These are phyloP conservation scores for Siniperca obscura DNA, from an alignment of 2,797 vertebrate genomes.

Conservation along the genomic window DNA sequence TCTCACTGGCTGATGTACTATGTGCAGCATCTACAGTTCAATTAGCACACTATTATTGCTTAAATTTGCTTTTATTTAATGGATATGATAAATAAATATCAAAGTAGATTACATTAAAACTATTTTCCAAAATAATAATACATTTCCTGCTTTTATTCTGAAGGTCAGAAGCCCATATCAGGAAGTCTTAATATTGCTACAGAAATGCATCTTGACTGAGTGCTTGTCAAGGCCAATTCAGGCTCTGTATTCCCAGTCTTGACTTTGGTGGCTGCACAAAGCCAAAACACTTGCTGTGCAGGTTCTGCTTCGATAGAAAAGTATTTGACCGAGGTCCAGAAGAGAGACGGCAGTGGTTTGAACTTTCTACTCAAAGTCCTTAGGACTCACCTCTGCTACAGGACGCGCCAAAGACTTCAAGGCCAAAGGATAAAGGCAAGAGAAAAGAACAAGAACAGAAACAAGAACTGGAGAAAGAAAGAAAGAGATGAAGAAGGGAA, in stretches of 20 bases:
- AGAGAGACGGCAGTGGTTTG: slow-evolving; percentile 32
- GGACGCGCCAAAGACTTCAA: slow-evolving; percentile 95
- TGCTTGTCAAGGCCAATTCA: neutral
- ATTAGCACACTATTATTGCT: neutral
- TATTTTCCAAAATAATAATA: neutral
- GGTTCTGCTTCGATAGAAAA: slow-evolving; percentile 5
- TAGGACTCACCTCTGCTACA: slow-evolving; percentile 90
- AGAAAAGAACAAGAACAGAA: slow-evolving; percentile 99
- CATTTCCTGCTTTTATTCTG: neutral
- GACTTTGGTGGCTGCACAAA: slow-evolving; percentile 1
- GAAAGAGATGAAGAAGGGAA: slow-evolving; percentile 39
- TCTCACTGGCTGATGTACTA: neutral
- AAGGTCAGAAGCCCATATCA: neutral
- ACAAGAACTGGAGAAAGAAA: slow-evolving; percentile 92
- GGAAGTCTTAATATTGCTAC: neutral
- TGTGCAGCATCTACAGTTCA: neutral
- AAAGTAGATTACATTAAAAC: neutral
- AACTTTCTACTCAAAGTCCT: slow-evolving; percentile 40
- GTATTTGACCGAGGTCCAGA: slow-evolving; percentile 47
- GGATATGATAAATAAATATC: neutral
- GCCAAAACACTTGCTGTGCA: slow-evolving; percentile 4
- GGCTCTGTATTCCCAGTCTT: slow-evolving; percentile 11
- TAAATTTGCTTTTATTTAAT: neutral
- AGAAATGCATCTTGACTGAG: neutral
- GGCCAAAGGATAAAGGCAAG: slow-evolving; percentile 99